Conservation (phyloP, 2,888 invertebrate species). For the Drosophila borborema region DNA sequence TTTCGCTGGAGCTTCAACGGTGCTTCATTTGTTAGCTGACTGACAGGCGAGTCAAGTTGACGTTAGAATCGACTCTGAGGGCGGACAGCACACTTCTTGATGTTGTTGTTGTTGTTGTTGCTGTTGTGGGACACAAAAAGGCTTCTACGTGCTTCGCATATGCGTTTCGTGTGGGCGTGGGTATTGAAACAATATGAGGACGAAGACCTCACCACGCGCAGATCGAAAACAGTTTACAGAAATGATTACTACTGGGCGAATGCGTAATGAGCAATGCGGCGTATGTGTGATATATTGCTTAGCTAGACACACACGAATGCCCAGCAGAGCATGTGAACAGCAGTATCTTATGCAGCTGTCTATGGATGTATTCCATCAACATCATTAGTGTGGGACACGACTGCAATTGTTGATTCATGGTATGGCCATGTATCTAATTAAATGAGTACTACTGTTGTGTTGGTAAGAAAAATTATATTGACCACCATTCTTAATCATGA, state of each 20-base stretch:
- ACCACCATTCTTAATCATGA: background rate
- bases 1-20: conserved; percentile 46
- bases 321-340: background rate
- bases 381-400: conserved; percentile 10
- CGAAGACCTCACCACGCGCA: conserved; percentile 33
- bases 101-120: conserved; percentile 14
- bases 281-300: conserved; percentile 52
- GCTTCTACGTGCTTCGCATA: conserved; percentile 56
- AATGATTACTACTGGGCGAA: conserved; percentile 72
- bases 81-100: conserved; percentile 21
- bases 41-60: conserved; percentile 62
- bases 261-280: conserved; percentile 70
- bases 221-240: conserved; percentile 75
- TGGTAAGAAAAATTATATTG: background rate
- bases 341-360: conserved; percentile 21
- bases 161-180: background rate
- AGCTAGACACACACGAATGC: conserved; percentile 26
- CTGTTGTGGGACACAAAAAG: conserved; percentile 41
- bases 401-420: conserved; percentile 39
- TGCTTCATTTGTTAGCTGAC: conserved; percentile 66
- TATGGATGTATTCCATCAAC: conserved; percentile 31
- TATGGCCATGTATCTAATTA: conserved; percentile 15
- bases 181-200: conserved; percentile 1
- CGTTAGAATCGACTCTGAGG: conserved; percentile 23
- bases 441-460: background rate